These are phyloP conservation scores for Ctena decussata DNA, from an alignment of 2,888 invertebrate genomes.

Conservation along the genomic window DNA sequence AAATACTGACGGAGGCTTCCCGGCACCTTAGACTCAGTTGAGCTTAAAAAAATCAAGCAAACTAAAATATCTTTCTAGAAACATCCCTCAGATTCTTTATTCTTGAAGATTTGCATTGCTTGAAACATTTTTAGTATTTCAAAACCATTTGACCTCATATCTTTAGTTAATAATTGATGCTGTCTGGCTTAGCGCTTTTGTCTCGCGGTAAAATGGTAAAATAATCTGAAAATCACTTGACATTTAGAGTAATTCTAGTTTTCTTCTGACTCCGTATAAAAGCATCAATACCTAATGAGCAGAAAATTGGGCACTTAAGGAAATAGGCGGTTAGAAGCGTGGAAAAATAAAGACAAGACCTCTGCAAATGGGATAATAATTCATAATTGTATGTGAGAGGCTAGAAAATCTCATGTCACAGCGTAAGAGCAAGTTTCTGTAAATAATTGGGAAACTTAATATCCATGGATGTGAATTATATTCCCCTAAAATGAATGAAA, in stretches of 20 bases:
- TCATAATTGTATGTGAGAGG: slow-evolving; percentile 25
- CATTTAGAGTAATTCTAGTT: slow-evolving; percentile 5
- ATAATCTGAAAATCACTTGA: slow-evolving; percentile 8
- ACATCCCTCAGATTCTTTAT: too few species aligned
- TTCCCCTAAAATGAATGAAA: not conserved
- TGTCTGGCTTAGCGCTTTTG: not conserved
- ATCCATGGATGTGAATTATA: slow-evolving; percentile 11
- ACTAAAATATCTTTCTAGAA: too few species aligned
- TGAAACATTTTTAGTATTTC: too few species aligned
- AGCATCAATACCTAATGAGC: slow-evolving; percentile 19
- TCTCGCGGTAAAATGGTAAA: slow-evolving; percentile 3
- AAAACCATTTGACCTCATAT: not conserved
- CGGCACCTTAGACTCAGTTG: too few species aligned
- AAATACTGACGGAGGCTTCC: too few species aligned
- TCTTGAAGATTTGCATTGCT: too few species aligned
- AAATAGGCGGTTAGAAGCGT: slow-evolving; percentile 43
- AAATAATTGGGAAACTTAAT: slow-evolving; percentile 21
- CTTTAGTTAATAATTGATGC: not conserved
- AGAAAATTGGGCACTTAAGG: slow-evolving; percentile 67
- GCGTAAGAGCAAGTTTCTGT: slow-evolving; percentile 1
- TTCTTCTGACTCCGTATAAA: not conserved
- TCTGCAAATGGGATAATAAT: slow-evolving; percentile 17
- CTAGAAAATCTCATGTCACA: slow-evolving; percentile 6
- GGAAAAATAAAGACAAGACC: slow-evolving; percentile 16
- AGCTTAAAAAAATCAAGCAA: too few species aligned